Base-by-base conservation (phyloP, 1,140 invertebrate genomes). In the Solenopsis fugax region DNA sequence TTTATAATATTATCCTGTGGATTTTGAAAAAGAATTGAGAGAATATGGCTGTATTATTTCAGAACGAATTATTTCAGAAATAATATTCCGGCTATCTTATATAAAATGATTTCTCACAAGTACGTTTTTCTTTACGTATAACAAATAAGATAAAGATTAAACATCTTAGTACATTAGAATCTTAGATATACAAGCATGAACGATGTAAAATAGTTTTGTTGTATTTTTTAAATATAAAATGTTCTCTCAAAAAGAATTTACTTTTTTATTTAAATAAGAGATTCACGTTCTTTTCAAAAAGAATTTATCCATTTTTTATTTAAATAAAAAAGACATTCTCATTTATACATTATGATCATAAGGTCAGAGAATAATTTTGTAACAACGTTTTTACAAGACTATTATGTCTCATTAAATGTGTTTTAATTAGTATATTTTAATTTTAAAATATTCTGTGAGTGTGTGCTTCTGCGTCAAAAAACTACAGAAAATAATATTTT, bases 181-280 rank as follows among this genome's bases (percentile, higher is more conserved):
- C 7, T 37, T 24, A 75, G 4, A 56, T 24, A 41, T 21, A 29
- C 0, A 10, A 72, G 1, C 12, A 16, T 54, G 1, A 56, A 37
- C 18, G 2, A 12, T 1, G 10, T 54, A n/a, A 73, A 73, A 34
- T 56, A 21, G 56, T 73, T 73, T 18, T 12, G 10, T 54, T 1
- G 5, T 54, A 34, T 72, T 72, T 56, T 37, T 56, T 72, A 37
- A 29, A 52, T 69, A 69, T 69, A 69, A 16, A 29, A 29, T 50
- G 1, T 24, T 29, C 12, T 60, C 0, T 7, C 18, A 37, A 1
- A 64, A 37, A n/a, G 18, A 37, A 18, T 64, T 13, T 64, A 13
- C 34, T 16, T 18, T 34, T 64, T 24, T 5, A 45, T 64, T 21
- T 4, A 65, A 65, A 9, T 64, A 34, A 9, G 13, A 37, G 16